phyloP scores from a whole-genome alignment of 2,888 invertebrate species.

The Melieria picta region DNA sequence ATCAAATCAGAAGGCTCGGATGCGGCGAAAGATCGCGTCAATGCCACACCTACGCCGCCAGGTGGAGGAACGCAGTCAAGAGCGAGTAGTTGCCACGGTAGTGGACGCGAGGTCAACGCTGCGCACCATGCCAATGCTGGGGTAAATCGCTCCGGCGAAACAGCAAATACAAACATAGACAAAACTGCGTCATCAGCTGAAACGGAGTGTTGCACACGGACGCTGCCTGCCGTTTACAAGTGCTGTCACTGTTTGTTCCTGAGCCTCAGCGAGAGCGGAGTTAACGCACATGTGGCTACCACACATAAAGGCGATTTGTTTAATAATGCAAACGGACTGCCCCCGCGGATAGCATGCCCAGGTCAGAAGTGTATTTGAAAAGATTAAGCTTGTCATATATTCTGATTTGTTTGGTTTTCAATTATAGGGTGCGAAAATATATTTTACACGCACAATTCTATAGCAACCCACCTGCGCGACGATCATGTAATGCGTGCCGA shows the following conservation, averaged over 20 bases:
- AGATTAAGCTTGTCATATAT: too few species aligned
- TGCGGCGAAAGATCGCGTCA: constrained; percentile 54
- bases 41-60: constrained; percentile 59
- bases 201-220: background rate
- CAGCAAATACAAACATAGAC: background rate
- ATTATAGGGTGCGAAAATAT: constrained; percentile 70
- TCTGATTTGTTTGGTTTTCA: background rate
- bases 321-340: constrained; percentile 11
- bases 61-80: constrained; percentile 33
- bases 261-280: constrained; percentile 49
- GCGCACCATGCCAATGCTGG: background rate
- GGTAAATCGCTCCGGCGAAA: background rate
- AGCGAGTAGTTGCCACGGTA: constrained; percentile 35
- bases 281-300: constrained; percentile 45
- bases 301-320: background rate
- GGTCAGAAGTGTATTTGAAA: constrained; percentile 52
- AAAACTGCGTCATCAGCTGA: background rate
- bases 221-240: constrained; percentile 45
- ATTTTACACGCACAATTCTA: constrained; percentile 72
- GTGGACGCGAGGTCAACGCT: background rate
- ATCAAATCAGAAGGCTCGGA: constrained; percentile 63
- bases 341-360: constrained; percentile 71
- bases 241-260: constrained; percentile 61
- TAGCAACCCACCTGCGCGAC: constrained; percentile 73
- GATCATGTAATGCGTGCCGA: constrained; percentile 75